These are phyloP conservation scores for Hipparchia semele DNA, from an alignment of 2,888 invertebrate genomes.

Conservation along the genomic window DNA sequence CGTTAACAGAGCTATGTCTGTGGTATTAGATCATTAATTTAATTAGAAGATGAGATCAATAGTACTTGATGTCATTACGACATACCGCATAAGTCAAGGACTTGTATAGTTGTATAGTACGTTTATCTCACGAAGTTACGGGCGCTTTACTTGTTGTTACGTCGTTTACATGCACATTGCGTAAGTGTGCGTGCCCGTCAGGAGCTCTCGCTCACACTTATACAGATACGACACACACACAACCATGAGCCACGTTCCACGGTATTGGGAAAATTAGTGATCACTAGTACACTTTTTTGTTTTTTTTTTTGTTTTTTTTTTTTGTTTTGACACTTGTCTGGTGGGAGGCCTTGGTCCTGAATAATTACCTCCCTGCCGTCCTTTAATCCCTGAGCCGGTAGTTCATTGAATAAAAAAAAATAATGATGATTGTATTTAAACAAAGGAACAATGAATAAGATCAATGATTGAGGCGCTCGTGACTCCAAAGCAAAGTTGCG, in stretches of 20 bases:
- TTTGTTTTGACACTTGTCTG: background rate
- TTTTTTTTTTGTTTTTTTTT: too few relatives aligned
- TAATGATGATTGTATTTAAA: conserved; percentile 10
- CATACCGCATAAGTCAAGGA: background rate
- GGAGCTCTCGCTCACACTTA: too few relatives aligned
- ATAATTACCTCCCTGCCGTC: background rate
- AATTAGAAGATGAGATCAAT: conserved; percentile 12
- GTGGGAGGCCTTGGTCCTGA: background rate
- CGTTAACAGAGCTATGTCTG: conserved; percentile 16
- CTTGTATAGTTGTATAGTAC: too few relatives aligned
- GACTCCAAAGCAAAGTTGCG: conserved; percentile 19
- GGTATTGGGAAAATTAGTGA: too few relatives aligned
- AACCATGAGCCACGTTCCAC: too few relatives aligned
- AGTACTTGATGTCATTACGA: conserved; percentile 17
- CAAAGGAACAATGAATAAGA: conserved; percentile 20
- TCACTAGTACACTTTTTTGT: too few relatives aligned
- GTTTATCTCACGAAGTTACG: too few relatives aligned
- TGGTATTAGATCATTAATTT: conserved; percentile 22
- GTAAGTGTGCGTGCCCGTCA: too few relatives aligned
- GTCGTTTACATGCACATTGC: too few relatives aligned
- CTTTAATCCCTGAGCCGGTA: too few relatives aligned
- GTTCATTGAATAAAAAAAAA: background rate
- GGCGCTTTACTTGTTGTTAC: too few relatives aligned
- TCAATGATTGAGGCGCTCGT: conserved; percentile 15
- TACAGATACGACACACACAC: too few relatives aligned